Base-by-base conservation (phyloP, 2,888 invertebrate genomes). In the Rhimphoctona megacephalus region DNA sequence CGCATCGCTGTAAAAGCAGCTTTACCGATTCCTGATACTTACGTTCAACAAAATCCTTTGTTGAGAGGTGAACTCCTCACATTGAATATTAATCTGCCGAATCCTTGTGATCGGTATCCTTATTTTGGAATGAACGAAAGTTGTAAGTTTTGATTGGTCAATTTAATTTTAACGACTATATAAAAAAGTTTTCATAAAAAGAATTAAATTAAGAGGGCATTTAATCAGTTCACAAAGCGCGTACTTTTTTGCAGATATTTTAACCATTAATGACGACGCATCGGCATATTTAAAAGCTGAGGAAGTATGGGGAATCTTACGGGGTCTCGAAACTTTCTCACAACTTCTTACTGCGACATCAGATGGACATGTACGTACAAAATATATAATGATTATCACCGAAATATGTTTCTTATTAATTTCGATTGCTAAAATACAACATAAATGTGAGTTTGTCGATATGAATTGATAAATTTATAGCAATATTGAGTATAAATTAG, bases 261-360 rank as follows among this genome's bases (percentile, higher is more conserved):
- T 93, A 46, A 83, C 83, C 25, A 89, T 93, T 43, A 88, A 83
- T 30, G 88, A 89, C 14, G 82, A 81, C 6, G 87, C 88, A 0
- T 43, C 73, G 0, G 94, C 90, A 17, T 69, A 57, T 22, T 84
- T 94, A 25, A 43, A 94, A 94, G 95, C 96, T 93, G 11, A 92
- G 91, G 90, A 95, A 93, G 95, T 98, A 88, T 99, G 98, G 98
- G 98, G 98, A 52, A 95, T 97, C 74, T 93, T 99, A 61, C 95
- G 98, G 90, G 99, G 98, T 0, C 94, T 99, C 89, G 98, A 99
- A 94, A 97, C 98, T 0, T 97, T 98, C 93, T 96, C 97, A 5
- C 85, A 85, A 73, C 52, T 87, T 30, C 30, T 86, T 14, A 43
- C 49, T 6, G 67, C 74, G 46, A 78, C 80, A 11, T 61, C 61